These are phyloP conservation scores for Alethe castanea DNA, from an alignment of 2,113 vertebrate species.

Conservation along the genomic window DNA sequence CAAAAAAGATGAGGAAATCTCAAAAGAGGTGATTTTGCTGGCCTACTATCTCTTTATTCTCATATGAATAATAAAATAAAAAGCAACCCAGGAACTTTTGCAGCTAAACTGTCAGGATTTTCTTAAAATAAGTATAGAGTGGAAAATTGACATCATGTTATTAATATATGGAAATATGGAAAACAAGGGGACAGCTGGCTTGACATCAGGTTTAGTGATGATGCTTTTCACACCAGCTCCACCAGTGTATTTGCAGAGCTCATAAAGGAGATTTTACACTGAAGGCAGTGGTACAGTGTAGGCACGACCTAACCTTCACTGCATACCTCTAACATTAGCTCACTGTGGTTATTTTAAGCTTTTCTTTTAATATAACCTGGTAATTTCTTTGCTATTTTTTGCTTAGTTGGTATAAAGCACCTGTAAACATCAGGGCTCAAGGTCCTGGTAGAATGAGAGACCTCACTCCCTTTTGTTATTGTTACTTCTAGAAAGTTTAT, in stretches of 20 bases:
- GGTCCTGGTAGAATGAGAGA: background rate
- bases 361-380: conserved; percentile 52
- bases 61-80: background rate
- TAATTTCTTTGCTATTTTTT: conserved; percentile 59
- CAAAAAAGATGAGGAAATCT: background rate
- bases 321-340: conserved; percentile 25
- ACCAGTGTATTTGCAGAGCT: background rate
- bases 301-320: background rate
- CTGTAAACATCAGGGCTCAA: conserved; percentile 16
- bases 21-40: background rate
- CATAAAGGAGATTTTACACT: background rate
- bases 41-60: background rate
- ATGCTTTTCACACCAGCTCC: background rate
- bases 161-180: background rate
- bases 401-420: background rate
- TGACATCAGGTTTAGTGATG: background rate
- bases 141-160: background rate
- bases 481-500: background rate
- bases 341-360: conserved; percentile 33
- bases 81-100: background rate
- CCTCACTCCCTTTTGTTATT: background rate
- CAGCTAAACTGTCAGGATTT: background rate
- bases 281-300: background rate
- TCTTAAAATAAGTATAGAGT: background rate
- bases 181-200: background rate